Evolutionary conservation across 1,140 invertebrate genomes (phyloP).

Genomic region (Battus philenor): DNA sequence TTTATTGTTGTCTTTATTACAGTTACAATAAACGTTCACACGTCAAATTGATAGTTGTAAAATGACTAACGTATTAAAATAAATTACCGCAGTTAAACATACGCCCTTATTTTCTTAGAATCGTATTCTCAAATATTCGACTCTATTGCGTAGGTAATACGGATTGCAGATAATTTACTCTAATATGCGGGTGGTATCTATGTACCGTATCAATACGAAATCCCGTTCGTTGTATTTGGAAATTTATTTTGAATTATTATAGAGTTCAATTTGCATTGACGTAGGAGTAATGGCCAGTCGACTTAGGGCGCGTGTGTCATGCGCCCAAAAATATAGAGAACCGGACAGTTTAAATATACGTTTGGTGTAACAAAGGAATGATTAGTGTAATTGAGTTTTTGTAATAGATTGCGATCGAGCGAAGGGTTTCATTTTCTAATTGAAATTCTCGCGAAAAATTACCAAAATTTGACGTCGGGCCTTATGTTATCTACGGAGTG

Average conservation of each 20-base stretch:
- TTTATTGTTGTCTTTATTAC: too few species aligned
- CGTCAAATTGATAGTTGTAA: too few species aligned
- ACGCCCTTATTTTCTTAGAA: conserved; percentile 4
- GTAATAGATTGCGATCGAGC: conserved; percentile 25
- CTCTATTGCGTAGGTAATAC: neutral
- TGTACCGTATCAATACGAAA: too few species aligned
- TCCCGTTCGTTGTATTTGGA: too few species aligned
- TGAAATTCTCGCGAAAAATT: conserved; percentile 13
- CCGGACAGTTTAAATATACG: conserved; percentile 22
- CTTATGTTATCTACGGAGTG: too few species aligned
- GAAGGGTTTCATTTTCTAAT: conserved; percentile 12
- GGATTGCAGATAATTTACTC: conserved; percentile 2
- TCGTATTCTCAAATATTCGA: conserved; percentile 1
- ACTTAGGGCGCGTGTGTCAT: conserved; percentile 27
- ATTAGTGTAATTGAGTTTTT: conserved; percentile 25
- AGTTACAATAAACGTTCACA: too few species aligned
- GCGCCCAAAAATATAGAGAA: conserved; percentile 15
- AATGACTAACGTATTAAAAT: too few species aligned
- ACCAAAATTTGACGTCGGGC: neutral
- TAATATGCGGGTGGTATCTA: conserved; percentile 10
- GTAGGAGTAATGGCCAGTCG: conserved; percentile 21
- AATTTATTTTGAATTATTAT: neutral
- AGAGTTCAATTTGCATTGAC: conserved; percentile 7
- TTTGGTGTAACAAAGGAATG: conserved; percentile 12
- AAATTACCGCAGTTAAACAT: too few species aligned